Percentiles rank a stretch among this genome's conserved stretches.
Evolutionary conservation across 2,113 vertebrate genomes (phyloP).

Genomic region (Lasiurus borealis): DNA sequence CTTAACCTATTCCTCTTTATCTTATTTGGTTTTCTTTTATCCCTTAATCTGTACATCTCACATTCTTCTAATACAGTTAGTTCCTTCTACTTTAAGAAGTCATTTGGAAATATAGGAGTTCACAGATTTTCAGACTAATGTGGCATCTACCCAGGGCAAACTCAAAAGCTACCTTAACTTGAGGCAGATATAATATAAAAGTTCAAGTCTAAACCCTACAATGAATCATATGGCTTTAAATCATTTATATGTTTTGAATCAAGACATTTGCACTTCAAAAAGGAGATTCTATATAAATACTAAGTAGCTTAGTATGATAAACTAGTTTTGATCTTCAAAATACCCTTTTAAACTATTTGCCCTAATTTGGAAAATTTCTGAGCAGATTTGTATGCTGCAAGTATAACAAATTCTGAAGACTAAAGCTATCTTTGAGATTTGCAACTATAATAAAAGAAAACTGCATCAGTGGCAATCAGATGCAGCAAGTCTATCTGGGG

Average conservation of each 20-base stretch:
- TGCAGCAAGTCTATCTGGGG: neutral
- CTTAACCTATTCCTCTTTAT: neutral
- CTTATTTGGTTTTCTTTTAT: slow-evolving; percentile 1
- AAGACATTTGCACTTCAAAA: neutral
- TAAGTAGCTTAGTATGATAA: neutral
- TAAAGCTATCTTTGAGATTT: slow-evolving; percentile 7
- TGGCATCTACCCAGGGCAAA: neutral
- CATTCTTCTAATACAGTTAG: slow-evolving; percentile 4
- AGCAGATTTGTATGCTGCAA: neutral
- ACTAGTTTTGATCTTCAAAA: neutral
- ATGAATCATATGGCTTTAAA: slow-evolving; percentile 7
- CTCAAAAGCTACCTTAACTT: slow-evolving; percentile 55
- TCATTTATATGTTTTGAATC: neutral
- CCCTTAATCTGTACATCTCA: neutral
- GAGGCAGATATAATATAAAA: neutral
- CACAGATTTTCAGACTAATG: neutral
- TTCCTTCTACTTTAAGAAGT: slow-evolving; percentile 33
- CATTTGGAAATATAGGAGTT: slow-evolving; percentile 28
- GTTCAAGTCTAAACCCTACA: neutral
- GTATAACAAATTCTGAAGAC: neutral
- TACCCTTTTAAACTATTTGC: neutral
- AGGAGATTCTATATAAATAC: neutral
- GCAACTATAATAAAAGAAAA: slow-evolving; percentile 45
- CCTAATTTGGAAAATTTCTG: slow-evolving; percentile 9
- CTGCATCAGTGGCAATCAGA: slow-evolving; percentile 13